These are phyloP conservation scores for Aphaenogaster floridana DNA, from an alignment of 1,140 invertebrate genomes.

Conservation along the genomic window DNA sequence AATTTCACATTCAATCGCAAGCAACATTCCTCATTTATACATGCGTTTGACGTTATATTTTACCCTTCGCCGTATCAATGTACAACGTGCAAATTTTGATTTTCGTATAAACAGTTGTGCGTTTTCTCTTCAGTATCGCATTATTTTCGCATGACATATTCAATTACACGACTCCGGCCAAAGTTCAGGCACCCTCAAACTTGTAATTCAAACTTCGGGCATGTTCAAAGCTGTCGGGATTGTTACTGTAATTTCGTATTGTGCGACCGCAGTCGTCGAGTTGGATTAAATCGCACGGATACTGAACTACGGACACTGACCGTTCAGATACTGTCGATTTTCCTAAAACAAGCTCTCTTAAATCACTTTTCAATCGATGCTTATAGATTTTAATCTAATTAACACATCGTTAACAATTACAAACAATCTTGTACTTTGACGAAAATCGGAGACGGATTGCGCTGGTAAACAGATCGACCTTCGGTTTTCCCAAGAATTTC, in stretches of 20 bases:
- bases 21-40: slow-evolving; percentile 19
- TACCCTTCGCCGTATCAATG: slow-evolving; percentile 15
- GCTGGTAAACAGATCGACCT: background rate
- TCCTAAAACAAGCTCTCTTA: slow-evolving; percentile 25
- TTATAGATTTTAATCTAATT: slow-evolving; percentile 12
- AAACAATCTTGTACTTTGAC: background rate
- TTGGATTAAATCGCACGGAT: slow-evolving; percentile 17
- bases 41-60: slow-evolving; percentile 24
- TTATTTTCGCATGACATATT: slow-evolving; percentile 41
- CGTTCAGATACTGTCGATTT: background rate
- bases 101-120: slow-evolving; percentile 27
- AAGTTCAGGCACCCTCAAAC: slow-evolving; percentile 40
- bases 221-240: slow-evolving; percentile 54
- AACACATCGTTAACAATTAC: slow-evolving; percentile 28
- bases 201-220: slow-evolving; percentile 52
- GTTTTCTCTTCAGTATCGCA: slow-evolving; percentile 9
- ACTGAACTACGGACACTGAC: background rate
- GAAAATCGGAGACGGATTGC: background rate
- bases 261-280: slow-evolving; percentile 14
- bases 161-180: slow-evolving; percentile 21
- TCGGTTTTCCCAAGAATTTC: background rate
- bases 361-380: background rate
- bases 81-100: slow-evolving; percentile 26
- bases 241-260: slow-evolving; percentile 41
- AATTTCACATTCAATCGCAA: background rate